phyloP scores from a whole-genome alignment of 2,797 vertebrate genomes.

The Bryconaethiops microstoma region DNA sequence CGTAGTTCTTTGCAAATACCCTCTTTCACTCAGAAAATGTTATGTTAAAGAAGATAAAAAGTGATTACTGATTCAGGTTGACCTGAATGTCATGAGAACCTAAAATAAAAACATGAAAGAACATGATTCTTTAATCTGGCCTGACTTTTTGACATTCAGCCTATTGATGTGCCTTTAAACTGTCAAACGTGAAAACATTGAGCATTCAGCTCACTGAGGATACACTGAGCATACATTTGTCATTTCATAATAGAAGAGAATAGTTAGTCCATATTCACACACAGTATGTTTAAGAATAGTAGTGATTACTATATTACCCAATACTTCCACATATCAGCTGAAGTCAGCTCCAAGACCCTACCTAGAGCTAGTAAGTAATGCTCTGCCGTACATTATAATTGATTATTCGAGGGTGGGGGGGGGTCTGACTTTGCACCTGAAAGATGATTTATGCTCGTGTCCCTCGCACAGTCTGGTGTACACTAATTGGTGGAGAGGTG shows the following conservation, averaged over 20 bases:
- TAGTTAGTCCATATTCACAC: neutral
- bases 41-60: no score
- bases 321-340: neutral
- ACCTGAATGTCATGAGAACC: no score
- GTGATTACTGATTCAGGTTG: no score
- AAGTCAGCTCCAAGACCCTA: no score
- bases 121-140: no score
- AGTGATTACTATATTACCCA: neutral
- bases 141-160: neutral
- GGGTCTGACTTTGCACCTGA: conserved; percentile 7
- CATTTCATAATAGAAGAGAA: neutral
- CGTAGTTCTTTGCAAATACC: no score
- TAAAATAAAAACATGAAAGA: no score
- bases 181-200: neutral
- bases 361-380: neutral
- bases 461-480: neutral
- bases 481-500: conserved; percentile 4
- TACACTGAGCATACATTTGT: neutral
- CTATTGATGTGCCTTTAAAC: neutral
- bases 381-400: conserved; percentile 33
- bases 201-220: no score
- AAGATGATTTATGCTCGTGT: conserved; percentile 33
- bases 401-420: neutral
- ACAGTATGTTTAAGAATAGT: neutral
- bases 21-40: no score